Conservation (phyloP, 2,113 vertebrate genomes). For the Suricata suricatta region DNA sequence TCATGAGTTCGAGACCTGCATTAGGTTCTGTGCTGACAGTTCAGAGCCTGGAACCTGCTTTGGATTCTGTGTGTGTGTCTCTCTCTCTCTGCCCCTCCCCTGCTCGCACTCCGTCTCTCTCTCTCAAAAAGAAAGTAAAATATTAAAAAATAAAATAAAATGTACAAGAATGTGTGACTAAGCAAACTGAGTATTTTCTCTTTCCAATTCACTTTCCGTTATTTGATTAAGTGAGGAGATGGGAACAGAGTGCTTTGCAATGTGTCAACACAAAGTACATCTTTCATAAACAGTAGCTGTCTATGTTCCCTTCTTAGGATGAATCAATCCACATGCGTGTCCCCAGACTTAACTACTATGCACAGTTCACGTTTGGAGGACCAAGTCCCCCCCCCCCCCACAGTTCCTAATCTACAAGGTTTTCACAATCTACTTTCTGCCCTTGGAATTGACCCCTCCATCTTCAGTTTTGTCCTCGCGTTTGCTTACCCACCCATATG, state of each 20-base stretch:
- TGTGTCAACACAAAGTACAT: background rate
- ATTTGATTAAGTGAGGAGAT: background rate
- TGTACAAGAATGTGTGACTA: background rate
- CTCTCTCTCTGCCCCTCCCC: no score
- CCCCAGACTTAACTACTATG: background rate
- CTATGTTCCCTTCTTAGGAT: background rate
- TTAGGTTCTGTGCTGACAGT: no score
- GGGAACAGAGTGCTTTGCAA: background rate
- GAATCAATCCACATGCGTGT: background rate
- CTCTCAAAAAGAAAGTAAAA: no score
- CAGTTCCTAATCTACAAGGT: background rate
- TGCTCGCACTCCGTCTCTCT: no score
- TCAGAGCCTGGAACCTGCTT: no score
- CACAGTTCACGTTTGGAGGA: background rate
- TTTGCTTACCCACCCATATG: background rate
- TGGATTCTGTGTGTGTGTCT: no score
- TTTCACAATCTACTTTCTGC: background rate
- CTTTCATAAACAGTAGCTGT: background rate
- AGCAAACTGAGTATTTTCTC: background rate
- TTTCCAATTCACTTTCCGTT: background rate
- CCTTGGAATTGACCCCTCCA: background rate
- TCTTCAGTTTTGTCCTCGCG: background rate
- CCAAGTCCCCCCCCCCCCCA: no score
- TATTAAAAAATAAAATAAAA: no score
- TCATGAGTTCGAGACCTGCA: no score